These are phyloP conservation scores for Apamea anceps DNA, from an alignment of 2,888 invertebrate genomes.

Conservation along the genomic window DNA sequence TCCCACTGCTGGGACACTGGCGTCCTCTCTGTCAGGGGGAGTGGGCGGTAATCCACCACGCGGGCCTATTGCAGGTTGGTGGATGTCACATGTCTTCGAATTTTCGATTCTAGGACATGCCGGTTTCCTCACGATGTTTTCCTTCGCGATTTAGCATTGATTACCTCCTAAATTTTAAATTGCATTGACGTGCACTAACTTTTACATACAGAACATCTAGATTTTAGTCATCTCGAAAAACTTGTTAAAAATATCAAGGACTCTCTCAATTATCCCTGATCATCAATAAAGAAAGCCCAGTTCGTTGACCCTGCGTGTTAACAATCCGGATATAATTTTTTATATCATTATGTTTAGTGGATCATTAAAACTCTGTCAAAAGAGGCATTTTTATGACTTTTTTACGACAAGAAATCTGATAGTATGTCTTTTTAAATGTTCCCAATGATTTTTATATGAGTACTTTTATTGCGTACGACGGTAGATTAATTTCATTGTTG, in stretches of 20 bases:
- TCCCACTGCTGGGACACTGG: too few species aligned
- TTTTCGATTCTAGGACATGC: too few species aligned
- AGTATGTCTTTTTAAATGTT: constrained; percentile 82
- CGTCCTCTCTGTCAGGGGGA: too few species aligned
- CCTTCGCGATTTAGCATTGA: too few species aligned
- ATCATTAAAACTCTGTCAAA: constrained; percentile 84
- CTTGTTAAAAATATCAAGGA: background rate
- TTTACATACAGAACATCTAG: background rate
- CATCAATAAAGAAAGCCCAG: constrained; percentile 22
- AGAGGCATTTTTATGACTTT: constrained; percentile 68
- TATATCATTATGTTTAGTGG: constrained; percentile 77
- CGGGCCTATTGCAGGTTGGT: too few species aligned
- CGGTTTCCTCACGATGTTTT: too few species aligned
- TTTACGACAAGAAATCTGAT: constrained; percentile 88
- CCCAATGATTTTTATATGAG: constrained; percentile 77
- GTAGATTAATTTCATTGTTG: constrained; percentile 82
- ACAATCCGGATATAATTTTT: constrained; percentile 77
- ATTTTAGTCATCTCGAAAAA: background rate
- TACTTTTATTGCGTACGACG: constrained; percentile 72
- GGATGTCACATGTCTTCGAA: too few species aligned
- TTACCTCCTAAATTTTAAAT: background rate
- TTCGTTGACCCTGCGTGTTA: constrained; percentile 59
- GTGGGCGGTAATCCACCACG: too few species aligned
- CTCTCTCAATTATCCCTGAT: background rate
- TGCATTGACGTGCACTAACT: background rate